phyloP scores from a whole-genome alignment of 2,113 vertebrate species.

The Probosciger aterrimus region DNA sequence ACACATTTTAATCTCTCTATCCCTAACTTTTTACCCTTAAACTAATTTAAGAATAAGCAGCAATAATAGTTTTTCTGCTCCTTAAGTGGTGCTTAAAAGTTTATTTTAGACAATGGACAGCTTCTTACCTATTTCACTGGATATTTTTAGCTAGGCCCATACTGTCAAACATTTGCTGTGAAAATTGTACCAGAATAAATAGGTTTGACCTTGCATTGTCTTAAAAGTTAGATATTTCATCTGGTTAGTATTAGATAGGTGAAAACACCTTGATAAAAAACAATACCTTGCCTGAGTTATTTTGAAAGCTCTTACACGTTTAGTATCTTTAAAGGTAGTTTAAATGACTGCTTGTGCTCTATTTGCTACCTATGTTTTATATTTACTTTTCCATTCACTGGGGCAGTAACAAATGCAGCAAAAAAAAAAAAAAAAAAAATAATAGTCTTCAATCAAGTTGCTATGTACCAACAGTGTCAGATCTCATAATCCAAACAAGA shows the following conservation, averaged over 20 bases:
- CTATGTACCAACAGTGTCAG: not conserved
- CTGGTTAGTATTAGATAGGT: not conserved
- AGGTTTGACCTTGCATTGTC: not conserved
- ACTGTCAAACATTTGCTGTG: not conserved
- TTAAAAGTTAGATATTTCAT: not conserved
- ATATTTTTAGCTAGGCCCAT: not conserved
- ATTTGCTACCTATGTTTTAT: not conserved
- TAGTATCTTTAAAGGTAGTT: not conserved
- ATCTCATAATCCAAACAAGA: not conserved
- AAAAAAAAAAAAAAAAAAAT: no score
- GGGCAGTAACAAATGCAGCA: not conserved
- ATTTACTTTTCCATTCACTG: not conserved
- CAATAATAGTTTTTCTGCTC: not conserved
- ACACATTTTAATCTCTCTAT: not conserved
- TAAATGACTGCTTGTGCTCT: not conserved
- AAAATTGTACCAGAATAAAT: not conserved
- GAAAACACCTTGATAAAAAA: not conserved
- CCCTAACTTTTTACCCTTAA: not conserved
- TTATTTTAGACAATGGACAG: not conserved
- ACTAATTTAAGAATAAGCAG: not conserved
- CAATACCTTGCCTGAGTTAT: not conserved
- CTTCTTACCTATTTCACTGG: not conserved
- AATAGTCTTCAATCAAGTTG: not conserved
- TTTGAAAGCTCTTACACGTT: not conserved
- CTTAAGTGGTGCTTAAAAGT: not conserved